Base-by-base conservation (phyloP, 35 echinoderm and acorn worm genomes). In the Strongylocentrotus purpuratus region DNA sequence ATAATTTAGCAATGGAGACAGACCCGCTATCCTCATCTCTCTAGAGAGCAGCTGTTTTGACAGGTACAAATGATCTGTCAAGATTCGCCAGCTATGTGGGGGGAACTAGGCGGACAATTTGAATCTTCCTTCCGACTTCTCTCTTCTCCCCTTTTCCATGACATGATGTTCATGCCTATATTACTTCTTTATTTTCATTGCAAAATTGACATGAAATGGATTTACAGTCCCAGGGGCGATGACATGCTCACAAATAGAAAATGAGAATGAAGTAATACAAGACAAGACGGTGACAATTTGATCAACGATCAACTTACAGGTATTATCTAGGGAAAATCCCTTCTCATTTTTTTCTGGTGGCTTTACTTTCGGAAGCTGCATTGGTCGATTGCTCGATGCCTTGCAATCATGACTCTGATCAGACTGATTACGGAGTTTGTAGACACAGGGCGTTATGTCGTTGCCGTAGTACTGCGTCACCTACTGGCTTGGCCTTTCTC, bases 161-260 rank as follows among this genome's bases (percentile, higher is more conserved):
- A 45, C 7, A 9, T 46, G 45, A 89, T 45, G 9, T 45, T 28
- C 65, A 78, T 78, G 20, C 25, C 25, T 78, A 31, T 71, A 71
- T 28, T 10, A 59, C 20, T 28, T 78, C 65, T 46, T 89, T 89
- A 89, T 89, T 89, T 89, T 89, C 87, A 46, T 89, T 89, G 32
- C 11, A 89, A 89, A 89, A 89, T 89, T 89, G 87, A 89, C 87
- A 89, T 89, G 87, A 89, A 89, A 89, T 89, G 32, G 28, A 10
- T 25, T 35, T 89, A 41, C 32, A 89, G 0, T 45, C 87, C 87
- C 87, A 17, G 87, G 33, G 20, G 87, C 87, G 20, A 89, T 45
- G 86, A 9, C 86, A 85, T 86, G 85, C 85, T 86, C 25, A 86
- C n/a, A 86, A 31, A 86, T 11, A 18, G 85, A 31, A 10, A 86